Evolutionary conservation across 2,797 vertebrate genomes (phyloP), one percentile per base, ranked within the genome.

Genomic region (Muscicapa comitata): DNA sequence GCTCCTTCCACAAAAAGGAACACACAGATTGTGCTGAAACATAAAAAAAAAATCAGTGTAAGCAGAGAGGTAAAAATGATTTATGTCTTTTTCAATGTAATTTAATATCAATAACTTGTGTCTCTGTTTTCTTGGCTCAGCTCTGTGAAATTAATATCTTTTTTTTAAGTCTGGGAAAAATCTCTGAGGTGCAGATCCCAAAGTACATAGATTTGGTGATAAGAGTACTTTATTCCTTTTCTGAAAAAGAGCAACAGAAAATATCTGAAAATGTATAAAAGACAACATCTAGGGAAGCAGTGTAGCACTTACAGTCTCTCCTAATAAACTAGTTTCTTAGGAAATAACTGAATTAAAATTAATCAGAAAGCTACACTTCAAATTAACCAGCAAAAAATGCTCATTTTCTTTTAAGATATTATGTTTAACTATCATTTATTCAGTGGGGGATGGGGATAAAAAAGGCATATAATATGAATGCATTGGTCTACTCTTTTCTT

Each of bases 191-290:
- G 58, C 50, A 95, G 75, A 77, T 65, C 62, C 86, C 89, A 93
- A 93, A 91, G 70, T 78, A 86, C 67, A 83, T 26, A 78, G 71
- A 42, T 95, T 95, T 95, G 93, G 7, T 15, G n/a, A 96, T 95
- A 97, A 94, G 23, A 73, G 8, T 59, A 62, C 38, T 98, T 97
- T 93, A 95, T 93, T 96, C 16, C 8, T 93, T 96, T 94, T 87
- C 79, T 95, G 89, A 94, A 92, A 95, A 82, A 55, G 8, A 79
- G 38, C 11, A 73, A 42, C 17, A 58, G 94, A 76, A 95, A 91
- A 63, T 93, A 88, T 91, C 76, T 93, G 66, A 86, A 97, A 93
- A 95, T 80, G 16, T 45, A 65, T 90, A 72, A 96, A 97, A 93
- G 48, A 89, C 33, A 86, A 63, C 47, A 72, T 17, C 47, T 67